phyloP scores from a whole-genome alignment of 1,140 invertebrate species.

The Parapsyche elsis region DNA sequence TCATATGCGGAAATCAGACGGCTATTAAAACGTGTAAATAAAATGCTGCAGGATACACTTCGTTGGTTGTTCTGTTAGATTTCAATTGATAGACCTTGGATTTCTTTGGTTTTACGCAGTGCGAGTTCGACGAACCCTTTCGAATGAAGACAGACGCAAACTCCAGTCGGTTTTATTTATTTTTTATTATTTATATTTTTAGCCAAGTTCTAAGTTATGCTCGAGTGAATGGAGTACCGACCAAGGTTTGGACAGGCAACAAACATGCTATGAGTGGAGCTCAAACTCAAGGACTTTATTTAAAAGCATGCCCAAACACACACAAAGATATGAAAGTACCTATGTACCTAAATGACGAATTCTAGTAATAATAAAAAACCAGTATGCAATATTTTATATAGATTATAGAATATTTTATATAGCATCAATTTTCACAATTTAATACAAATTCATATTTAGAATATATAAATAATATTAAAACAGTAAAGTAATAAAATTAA shows the following conservation, averaged over 20 bases:
- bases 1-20: slow-evolving; percentile 37
- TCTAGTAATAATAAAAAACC: too few relatives aligned
- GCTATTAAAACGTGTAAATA: background rate
- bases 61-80: slow-evolving; percentile 14
- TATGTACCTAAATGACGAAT: too few relatives aligned
- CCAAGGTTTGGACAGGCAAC: slow-evolving; percentile 26
- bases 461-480: too few relatives aligned
- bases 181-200: slow-evolving; percentile 24
- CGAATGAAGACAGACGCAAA: slow-evolving; percentile 6
- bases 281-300: slow-evolving; percentile 17
- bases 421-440: too few relatives aligned
- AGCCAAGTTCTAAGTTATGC: slow-evolving; percentile 4
- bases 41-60: slow-evolving; percentile 38
- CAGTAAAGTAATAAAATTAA: too few relatives aligned
- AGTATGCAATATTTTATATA: too few relatives aligned
- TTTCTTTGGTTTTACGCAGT: slow-evolving; percentile 29
- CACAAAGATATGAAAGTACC: background rate
- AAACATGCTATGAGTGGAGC: background rate
- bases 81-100: slow-evolving; percentile 29
- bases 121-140: slow-evolving; percentile 33
- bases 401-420: too few relatives aligned
- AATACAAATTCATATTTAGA: too few relatives aligned
- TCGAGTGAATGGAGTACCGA: slow-evolving; percentile 34
- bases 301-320: background rate
- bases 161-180: background rate